Conservation (phyloP, 1,140 invertebrate genomes). For the Brachionus manjavacas region DNA sequence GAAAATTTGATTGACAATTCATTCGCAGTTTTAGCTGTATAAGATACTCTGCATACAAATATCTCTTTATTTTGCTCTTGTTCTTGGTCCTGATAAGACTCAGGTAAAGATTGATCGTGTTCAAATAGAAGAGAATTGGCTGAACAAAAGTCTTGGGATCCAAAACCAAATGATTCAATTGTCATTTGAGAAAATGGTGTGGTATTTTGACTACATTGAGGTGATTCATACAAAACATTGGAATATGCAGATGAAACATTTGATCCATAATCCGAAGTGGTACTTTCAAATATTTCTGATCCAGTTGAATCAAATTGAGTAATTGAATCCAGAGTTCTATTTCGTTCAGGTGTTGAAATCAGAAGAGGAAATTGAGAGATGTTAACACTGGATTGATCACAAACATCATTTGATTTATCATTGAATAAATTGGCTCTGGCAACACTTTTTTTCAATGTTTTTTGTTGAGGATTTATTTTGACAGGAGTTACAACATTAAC, state of each 20-base stretch:
- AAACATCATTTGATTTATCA: not conserved
- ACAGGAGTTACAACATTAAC: not conserved
- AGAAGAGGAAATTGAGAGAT: not conserved
- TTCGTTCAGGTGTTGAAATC: not conserved
- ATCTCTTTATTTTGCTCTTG: not conserved
- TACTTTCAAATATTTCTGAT: not conserved
- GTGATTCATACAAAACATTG: not conserved
- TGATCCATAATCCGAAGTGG: not conserved
- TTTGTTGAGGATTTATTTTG: not conserved
- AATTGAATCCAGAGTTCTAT: not conserved
- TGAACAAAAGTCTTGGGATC: not conserved
- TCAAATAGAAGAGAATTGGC: not conserved
- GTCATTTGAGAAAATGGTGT: constrained; percentile 2
- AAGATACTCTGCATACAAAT: not conserved
- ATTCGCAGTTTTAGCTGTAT: not conserved
- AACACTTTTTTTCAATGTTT: not conserved
- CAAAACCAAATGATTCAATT: not conserved
- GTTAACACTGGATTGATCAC: not conserved
- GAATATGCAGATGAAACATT: not conserved
- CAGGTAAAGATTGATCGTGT: not conserved
- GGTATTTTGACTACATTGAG: not conserved
- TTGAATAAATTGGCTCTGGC: not conserved
- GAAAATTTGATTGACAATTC: not conserved
- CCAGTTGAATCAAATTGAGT: not conserved
- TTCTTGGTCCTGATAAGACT: not conserved